Percentiles rank a stretch among this genome's conserved stretches.
phyloP scores from a whole-genome alignment of 1,140 invertebrate species.

The Scaptomyza hsui region DNA sequence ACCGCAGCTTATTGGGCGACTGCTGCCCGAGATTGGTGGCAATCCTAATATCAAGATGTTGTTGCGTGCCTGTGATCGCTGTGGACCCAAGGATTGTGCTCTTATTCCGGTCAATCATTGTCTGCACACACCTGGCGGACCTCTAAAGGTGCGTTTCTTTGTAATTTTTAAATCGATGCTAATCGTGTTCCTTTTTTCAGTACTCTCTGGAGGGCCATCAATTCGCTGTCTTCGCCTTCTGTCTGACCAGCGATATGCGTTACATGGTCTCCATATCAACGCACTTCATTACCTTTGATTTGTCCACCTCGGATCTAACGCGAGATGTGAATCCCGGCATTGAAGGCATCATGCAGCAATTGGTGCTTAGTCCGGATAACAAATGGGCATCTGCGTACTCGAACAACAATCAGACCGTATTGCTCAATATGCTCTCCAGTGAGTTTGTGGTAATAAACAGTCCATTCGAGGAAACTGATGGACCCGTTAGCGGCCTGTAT shows the following conservation, averaged over 20 bases:
- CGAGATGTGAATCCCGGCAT: slow-evolving; percentile 96
- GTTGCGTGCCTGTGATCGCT: slow-evolving; percentile 94
- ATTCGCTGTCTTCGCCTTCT: slow-evolving; percentile 98
- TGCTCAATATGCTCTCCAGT: slow-evolving; percentile 95
- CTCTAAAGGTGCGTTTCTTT: slow-evolving; percentile 90
- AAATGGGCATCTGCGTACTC: slow-evolving; percentile 98
- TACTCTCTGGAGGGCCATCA: slow-evolving; percentile 99
- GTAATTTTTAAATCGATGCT: not conserved
- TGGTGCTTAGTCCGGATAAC: slow-evolving; percentile 97
- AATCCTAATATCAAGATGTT: slow-evolving; percentile 92
- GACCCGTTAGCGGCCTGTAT: slow-evolving; percentile 87
- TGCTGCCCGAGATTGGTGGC: slow-evolving; percentile 94
- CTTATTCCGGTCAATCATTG: slow-evolving; percentile 97
- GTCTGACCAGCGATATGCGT: slow-evolving; percentile 94
- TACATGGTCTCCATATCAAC: slow-evolving; percentile 98
- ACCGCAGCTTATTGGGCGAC: slow-evolving; percentile 95
- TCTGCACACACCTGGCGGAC: slow-evolving; percentile 98
- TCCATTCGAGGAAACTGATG: slow-evolving; percentile 88
- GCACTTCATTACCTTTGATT: slow-evolving; percentile 98
- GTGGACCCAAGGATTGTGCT: slow-evolving; percentile 94
- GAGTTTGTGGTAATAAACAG: slow-evolving; percentile 94
- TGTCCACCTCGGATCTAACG: slow-evolving; percentile 96
- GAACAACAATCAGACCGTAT: slow-evolving; percentile 96
- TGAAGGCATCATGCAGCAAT: slow-evolving; percentile 97
- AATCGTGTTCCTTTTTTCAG: slow-evolving; percentile 84